Percentiles rank a stretch among this genome's conserved stretches.
Evolutionary conservation across 1,140 invertebrate species (phyloP).

Genomic region (Lepidurus packardi): DNA sequence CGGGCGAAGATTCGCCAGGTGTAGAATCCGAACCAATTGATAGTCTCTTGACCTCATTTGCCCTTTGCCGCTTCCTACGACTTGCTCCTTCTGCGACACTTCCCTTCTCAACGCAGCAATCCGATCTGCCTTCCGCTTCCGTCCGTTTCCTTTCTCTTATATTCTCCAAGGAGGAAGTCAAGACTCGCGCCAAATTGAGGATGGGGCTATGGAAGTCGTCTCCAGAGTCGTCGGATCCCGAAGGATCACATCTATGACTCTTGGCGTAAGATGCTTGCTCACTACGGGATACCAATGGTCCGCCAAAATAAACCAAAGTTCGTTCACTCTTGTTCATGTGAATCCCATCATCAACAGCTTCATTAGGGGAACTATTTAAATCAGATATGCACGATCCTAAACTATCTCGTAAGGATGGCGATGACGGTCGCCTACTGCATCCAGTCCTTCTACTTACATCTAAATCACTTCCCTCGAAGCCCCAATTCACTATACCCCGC

Average conservation of each 20-base stretch:
- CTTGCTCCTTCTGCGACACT: background rate
- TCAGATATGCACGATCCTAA: background rate
- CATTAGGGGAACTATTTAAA: background rate
- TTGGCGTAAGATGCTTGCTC: background rate
- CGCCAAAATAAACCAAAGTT: constrained; percentile 16
- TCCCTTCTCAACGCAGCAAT: constrained; percentile 11
- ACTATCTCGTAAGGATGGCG: background rate
- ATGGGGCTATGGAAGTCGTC: background rate
- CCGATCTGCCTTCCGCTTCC: background rate
- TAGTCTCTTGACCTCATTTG: background rate
- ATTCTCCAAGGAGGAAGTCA: background rate
- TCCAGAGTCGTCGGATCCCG: background rate
- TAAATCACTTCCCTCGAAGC: background rate
- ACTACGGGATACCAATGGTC: background rate
- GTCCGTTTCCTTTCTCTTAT: background rate
- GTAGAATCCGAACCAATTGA: constrained; percentile 10
- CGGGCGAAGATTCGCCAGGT: background rate
- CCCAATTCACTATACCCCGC: background rate
- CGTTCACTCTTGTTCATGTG: background rate
- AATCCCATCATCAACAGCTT: background rate
- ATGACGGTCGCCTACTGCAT: background rate
- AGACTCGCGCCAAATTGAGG: background rate
- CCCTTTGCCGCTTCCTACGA: background rate
- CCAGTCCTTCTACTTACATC: background rate
- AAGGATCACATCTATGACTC: background rate